These are phyloP conservation scores for Cebidichthys violaceus DNA, from an alignment of 2,113 vertebrate genomes.

Conservation along the genomic window DNA sequence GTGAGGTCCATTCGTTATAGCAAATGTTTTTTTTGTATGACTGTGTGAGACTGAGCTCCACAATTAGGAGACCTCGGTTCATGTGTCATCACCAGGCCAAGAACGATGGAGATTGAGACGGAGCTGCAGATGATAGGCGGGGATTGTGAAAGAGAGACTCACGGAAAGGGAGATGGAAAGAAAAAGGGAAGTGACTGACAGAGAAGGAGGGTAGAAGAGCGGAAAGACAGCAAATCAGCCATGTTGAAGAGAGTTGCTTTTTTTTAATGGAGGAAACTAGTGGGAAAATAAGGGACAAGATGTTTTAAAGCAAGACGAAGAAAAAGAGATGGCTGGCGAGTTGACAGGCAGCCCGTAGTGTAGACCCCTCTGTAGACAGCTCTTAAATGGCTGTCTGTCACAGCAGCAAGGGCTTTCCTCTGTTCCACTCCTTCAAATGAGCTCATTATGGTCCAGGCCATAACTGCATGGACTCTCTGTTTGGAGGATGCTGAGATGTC, in stretches of 20 bases:
- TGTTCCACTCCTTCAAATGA: conserved; percentile 63
- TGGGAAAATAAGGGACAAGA: conserved; percentile 20
- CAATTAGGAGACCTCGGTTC: conserved; percentile 58
- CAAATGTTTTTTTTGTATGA: conserved; percentile 48
- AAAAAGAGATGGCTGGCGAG: conserved; percentile 31
- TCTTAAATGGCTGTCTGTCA: conserved; percentile 70
- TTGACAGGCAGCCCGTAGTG: conserved; percentile 41
- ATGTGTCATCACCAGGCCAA: conserved; percentile 59
- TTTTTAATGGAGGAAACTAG: not conserved
- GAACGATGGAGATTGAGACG: conserved; percentile 7
- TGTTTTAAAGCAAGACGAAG: conserved; percentile 7
- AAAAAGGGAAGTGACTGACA: conserved; percentile 10
- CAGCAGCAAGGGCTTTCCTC: conserved; percentile 35
- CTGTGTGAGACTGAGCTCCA: conserved; percentile 24
- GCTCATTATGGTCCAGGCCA: conserved; percentile 62
- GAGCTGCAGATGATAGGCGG: conserved; percentile 11
- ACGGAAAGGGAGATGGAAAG: not conserved
- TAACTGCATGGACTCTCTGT: conserved; percentile 45
- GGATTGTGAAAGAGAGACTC: not conserved
- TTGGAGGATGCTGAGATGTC: conserved; percentile 54
- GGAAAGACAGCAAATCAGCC: conserved; percentile 24
- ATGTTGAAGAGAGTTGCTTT: conserved; percentile 1
- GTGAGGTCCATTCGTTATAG: conserved; percentile 58
- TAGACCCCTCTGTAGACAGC: conserved; percentile 39
- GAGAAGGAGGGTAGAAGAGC: not conserved